A percentile compares a stretch with the other conserved stretches of the same genome.
These are phyloP conservation scores for Mayetiola destructor DNA, from an alignment of 2,888 invertebrate genomes.

Conservation along the genomic window DNA sequence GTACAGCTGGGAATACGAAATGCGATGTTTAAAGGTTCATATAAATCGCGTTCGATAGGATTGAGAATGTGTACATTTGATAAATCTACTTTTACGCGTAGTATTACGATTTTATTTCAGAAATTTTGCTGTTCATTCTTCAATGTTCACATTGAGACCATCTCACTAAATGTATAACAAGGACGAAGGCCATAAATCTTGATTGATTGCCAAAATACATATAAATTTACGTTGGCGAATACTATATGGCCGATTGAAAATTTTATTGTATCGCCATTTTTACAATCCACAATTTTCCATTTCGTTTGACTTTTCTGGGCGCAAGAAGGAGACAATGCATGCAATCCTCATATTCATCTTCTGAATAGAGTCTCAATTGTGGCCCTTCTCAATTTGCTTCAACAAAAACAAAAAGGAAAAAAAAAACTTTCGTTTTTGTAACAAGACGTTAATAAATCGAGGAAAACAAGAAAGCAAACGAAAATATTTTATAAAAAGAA, in stretches of 20 bases:
- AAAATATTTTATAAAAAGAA: not conserved
- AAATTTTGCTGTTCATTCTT: too few relatives aligned
- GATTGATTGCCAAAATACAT: slow-evolving; percentile 10
- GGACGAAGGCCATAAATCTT: slow-evolving; percentile 10
- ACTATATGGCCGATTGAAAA: not conserved
- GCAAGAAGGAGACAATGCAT: not conserved
- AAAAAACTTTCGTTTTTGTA: too few relatives aligned
- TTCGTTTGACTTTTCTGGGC: too few relatives aligned
- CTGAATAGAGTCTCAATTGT: not conserved
- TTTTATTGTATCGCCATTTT: slow-evolving; percentile 2
- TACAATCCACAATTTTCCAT: too few relatives aligned
- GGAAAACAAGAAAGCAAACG: not conserved
- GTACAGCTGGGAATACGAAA: not conserved
- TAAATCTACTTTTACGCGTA: slow-evolving; percentile 7
- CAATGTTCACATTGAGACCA: too few relatives aligned
- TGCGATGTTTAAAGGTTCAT: too few relatives aligned
- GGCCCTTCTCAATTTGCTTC: not conserved
- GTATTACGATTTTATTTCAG: too few relatives aligned
- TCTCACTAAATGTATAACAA: not conserved
- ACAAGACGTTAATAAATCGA: not conserved
- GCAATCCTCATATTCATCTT: slow-evolving; percentile 9
- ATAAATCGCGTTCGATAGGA: not conserved
- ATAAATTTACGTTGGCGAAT: slow-evolving; percentile 4
- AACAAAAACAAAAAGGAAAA: not conserved
- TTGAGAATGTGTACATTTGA: slow-evolving; percentile 12